A percentile compares a stretch with the other conserved stretches of the same genome.
Evolutionary conservation across 1,140 invertebrate genomes (phyloP).

Genomic region (Drosophila malerkotliana): DNA sequence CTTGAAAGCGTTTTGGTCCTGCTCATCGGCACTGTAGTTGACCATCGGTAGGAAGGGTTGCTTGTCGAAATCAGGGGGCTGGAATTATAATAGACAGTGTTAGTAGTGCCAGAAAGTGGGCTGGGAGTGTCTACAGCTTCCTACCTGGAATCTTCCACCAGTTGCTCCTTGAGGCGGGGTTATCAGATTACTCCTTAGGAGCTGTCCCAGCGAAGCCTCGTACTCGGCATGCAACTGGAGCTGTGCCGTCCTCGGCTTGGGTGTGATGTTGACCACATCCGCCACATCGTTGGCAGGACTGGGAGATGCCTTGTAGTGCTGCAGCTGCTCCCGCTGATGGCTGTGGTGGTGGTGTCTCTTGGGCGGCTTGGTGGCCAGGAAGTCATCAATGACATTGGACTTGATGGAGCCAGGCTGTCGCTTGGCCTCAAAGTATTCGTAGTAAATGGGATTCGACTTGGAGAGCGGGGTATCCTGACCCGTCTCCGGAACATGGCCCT

Average conservation of each 20-base stretch:
- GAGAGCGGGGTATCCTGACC: slow-evolving; percentile 51
- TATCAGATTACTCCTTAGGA: slow-evolving; percentile 56
- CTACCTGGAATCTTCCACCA: slow-evolving; percentile 32
- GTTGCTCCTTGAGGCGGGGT: slow-evolving; percentile 30
- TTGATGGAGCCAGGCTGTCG: slow-evolving; percentile 59
- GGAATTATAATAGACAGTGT: slow-evolving; percentile 42
- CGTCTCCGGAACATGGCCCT: slow-evolving; percentile 23
- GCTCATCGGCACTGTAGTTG: slow-evolving; percentile 87
- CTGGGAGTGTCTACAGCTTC: neutral
- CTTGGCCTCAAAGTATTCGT: slow-evolving; percentile 83
- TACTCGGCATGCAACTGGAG: slow-evolving; percentile 61
- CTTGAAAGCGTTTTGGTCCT: slow-evolving; percentile 85
- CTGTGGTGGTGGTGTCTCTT: slow-evolving; percentile 47
- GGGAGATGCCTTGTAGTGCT: slow-evolving; percentile 56
- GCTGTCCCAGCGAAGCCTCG: slow-evolving; percentile 57
- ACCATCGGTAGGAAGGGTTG: slow-evolving; percentile 87
- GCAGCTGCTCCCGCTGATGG: slow-evolving; percentile 24
- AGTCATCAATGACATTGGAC: slow-evolving; percentile 72
- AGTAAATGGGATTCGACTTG: slow-evolving; percentile 82
- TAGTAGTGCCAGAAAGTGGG: neutral
- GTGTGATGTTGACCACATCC: slow-evolving; percentile 76
- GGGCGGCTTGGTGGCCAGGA: slow-evolving; percentile 63
- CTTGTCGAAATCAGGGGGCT: slow-evolving; percentile 85
- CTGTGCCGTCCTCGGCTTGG: slow-evolving; percentile 78
- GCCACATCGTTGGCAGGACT: slow-evolving; percentile 64